Conservation (phyloP, 2,113 vertebrate species). For the Suncus etruscus region DNA sequence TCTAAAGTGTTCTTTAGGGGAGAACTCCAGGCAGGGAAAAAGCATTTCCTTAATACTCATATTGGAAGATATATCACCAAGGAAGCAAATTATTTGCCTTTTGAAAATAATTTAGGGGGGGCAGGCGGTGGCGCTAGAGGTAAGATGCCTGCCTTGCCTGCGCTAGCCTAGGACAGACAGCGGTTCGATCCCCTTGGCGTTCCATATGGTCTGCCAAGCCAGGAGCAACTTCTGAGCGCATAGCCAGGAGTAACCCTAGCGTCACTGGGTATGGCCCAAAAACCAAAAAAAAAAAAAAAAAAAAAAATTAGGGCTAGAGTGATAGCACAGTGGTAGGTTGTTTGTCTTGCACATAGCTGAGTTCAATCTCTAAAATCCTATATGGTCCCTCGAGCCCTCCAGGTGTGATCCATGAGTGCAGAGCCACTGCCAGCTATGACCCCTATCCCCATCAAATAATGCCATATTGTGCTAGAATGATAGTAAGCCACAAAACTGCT, state of each 20-base stretch:
- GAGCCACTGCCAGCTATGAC: too few relatives aligned
- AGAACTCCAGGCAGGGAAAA: conserved; percentile 2
- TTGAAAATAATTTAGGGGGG: not conserved
- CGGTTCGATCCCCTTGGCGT: not conserved
- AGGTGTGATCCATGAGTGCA: too few relatives aligned
- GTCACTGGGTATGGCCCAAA: not conserved
- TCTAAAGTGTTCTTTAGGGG: not conserved
- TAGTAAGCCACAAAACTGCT: too few relatives aligned
- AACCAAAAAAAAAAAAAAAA: not conserved
- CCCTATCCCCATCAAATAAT: not conserved
- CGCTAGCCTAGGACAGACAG: too few relatives aligned
- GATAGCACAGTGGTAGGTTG: too few relatives aligned
- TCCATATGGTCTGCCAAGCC: too few relatives aligned
- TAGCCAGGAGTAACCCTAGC: not conserved
- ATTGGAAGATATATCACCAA: not conserved
- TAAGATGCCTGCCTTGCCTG: not conserved
- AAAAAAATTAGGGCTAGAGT: too few relatives aligned
- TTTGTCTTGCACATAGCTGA: not conserved
- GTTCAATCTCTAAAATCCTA: too few relatives aligned
- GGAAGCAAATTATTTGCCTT: conserved; percentile 14
- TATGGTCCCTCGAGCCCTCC: too few relatives aligned
- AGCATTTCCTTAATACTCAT: conserved; percentile 1
- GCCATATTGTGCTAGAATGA: too few relatives aligned
- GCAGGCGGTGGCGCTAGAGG: not conserved
- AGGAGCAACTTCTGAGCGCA: too few relatives aligned